These are phyloP conservation scores for Falco rusticolus DNA, from an alignment of 2,797 vertebrate genomes.

Conservation along the genomic window DNA sequence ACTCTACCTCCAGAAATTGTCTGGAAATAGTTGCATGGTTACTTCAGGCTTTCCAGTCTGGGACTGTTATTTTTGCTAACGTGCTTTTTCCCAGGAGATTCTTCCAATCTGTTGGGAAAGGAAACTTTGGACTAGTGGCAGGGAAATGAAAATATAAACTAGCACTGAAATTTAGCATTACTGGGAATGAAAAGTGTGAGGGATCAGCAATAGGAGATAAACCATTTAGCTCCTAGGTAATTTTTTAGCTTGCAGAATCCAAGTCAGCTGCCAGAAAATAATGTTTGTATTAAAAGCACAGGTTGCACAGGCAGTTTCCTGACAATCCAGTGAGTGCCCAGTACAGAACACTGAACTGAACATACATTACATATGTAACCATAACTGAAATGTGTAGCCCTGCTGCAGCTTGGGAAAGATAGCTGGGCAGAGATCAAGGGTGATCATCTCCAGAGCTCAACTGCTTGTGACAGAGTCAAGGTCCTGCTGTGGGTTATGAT, in stretches of 20 bases:
- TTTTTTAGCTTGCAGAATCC: background rate
- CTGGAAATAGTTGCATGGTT: constrained; percentile 22
- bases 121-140: background rate
- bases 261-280: background rate
- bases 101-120: constrained; percentile 41
- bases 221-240: background rate
- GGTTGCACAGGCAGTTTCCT: background rate
- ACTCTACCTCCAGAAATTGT: constrained; percentile 12
- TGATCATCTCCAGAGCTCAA: background rate
- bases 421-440: fast-evolving
- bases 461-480: background rate
- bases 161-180: background rate
- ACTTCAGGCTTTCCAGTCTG: constrained; percentile 31
- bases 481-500: background rate
- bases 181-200: background rate
- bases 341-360: background rate
- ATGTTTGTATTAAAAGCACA: background rate
- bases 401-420: background rate
- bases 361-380: too few species aligned
- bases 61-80: background rate
- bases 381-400: background rate
- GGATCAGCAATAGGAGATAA: background rate
- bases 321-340: background rate
- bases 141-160: background rate
- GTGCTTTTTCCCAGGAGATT: constrained; percentile 9